A percentile compares a stretch with the other conserved stretches of the same genome.
These are phyloP conservation scores for Lepus americanus DNA, from an alignment of 2,113 vertebrate genomes.

Conservation along the genomic window DNA sequence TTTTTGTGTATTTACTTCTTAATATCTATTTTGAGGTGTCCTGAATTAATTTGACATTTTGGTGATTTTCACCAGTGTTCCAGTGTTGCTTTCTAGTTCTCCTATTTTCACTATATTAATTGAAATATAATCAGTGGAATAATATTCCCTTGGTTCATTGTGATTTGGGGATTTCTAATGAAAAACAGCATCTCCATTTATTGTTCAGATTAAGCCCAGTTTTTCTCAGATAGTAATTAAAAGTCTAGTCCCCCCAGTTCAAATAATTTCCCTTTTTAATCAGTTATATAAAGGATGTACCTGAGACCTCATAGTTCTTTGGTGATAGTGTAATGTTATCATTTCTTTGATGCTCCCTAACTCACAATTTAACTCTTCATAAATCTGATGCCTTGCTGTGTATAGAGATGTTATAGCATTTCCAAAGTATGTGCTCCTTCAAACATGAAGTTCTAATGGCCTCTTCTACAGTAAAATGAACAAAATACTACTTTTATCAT, in stretches of 20 bases:
- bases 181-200: background rate
- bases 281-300: background rate
- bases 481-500: conserved; percentile 63
- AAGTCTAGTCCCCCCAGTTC: background rate
- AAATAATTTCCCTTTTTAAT: conserved; percentile 35
- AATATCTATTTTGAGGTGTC: background rate
- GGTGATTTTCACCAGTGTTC: background rate
- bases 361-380: conserved; percentile 40
- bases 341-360: conserved; percentile 15
- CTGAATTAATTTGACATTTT: background rate
- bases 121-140: background rate
- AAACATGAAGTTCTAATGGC: background rate
- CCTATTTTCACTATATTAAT: background rate
- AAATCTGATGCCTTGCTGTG: background rate
- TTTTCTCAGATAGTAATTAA: background rate
- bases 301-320: conserved; percentile 37
- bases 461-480: conserved; percentile 29
- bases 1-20: background rate
- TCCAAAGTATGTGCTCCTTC: background rate
- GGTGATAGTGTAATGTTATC: background rate
- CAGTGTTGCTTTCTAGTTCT: background rate
- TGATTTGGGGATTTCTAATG: background rate
- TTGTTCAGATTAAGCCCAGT: background rate
- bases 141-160: background rate
- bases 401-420: background rate